Conservation (phyloP, 2,888 invertebrate species). For the Lasioglossum malachurum region DNA sequence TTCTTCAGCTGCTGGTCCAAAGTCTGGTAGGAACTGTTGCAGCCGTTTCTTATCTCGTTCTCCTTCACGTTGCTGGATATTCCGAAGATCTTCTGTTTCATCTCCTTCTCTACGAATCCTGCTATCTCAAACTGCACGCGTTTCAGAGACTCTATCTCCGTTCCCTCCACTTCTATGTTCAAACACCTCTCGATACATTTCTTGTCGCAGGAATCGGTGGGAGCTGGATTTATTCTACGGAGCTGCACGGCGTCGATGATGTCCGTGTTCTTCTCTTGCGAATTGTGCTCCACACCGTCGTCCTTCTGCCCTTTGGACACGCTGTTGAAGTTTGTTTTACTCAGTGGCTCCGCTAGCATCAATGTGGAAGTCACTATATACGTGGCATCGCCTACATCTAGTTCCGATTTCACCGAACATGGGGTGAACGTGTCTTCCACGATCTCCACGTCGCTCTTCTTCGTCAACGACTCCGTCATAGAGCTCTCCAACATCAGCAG, state of each 20-base stretch:
- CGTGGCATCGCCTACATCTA: slow-evolving; percentile 78
- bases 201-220: slow-evolving; percentile 58
- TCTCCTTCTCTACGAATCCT: slow-evolving; percentile 78
- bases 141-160: slow-evolving; percentile 77
- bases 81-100: slow-evolving; percentile 69
- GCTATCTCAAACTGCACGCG: slow-evolving; percentile 79
- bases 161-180: slow-evolving; percentile 81
- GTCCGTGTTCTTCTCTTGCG: slow-evolving; percentile 78
- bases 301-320: slow-evolving; percentile 52
- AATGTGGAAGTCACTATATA: slow-evolving; percentile 81
- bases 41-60: slow-evolving; percentile 21
- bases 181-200: slow-evolving; percentile 78
- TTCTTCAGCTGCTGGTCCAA: slow-evolving; percentile 79
- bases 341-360: slow-evolving; percentile 70
- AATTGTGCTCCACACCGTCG: slow-evolving; percentile 65
- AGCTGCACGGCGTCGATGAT: slow-evolving; percentile 81
- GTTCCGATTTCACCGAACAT: slow-evolving; percentile 74
- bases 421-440: slow-evolving; percentile 66
- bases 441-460: slow-evolving; percentile 15
- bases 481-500: background rate
- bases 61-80: slow-evolving; percentile 12
- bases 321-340: slow-evolving; percentile 49
- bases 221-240: slow-evolving; percentile 74
- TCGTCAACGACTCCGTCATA: background rate
- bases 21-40: slow-evolving; percentile 47